phyloP scores from a whole-genome alignment of 2,888 invertebrate species.

The Yponomeuta malinellus region DNA sequence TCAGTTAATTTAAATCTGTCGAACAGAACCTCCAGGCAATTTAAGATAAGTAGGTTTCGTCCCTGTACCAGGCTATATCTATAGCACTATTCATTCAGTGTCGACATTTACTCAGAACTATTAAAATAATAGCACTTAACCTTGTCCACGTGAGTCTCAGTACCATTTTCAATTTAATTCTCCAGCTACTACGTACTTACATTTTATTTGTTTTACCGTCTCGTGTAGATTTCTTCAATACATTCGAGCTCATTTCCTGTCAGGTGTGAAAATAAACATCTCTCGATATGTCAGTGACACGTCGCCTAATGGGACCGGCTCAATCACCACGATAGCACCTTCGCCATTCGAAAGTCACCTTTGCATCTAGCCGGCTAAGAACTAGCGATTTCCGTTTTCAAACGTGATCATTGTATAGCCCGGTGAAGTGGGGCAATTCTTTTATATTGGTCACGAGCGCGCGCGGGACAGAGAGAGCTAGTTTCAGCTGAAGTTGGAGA shows the following conservation, averaged over 20 bases:
- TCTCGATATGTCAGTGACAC: background rate
- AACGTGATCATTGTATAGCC: background rate
- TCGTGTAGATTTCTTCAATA: background rate
- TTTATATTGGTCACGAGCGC: background rate
- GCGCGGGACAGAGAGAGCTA: background rate
- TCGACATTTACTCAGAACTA: too few species aligned
- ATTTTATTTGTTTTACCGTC: background rate
- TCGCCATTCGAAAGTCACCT: background rate
- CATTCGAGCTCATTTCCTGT: background rate
- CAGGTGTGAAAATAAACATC: background rate
- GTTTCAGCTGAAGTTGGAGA: background rate
- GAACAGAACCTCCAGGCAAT: too few species aligned
- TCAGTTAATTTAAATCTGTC: too few species aligned
- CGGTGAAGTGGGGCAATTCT: background rate
- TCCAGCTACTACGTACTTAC: too few species aligned
- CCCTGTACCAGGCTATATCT: too few species aligned
- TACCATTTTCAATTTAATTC: too few species aligned
- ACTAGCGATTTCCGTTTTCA: background rate
- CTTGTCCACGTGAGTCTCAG: too few species aligned
- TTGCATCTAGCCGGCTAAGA: background rate
- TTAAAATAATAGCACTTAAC: too few species aligned
- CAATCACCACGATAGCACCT: background rate
- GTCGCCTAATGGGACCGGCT: background rate
- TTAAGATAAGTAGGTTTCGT: too few species aligned
- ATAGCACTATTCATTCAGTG: too few species aligned